Percentiles rank a stretch among this genome's conserved stretches.
Evolutionary conservation across 2,797 vertebrate genomes (phyloP).

Genomic region (Podarcis lilfordi): DNA sequence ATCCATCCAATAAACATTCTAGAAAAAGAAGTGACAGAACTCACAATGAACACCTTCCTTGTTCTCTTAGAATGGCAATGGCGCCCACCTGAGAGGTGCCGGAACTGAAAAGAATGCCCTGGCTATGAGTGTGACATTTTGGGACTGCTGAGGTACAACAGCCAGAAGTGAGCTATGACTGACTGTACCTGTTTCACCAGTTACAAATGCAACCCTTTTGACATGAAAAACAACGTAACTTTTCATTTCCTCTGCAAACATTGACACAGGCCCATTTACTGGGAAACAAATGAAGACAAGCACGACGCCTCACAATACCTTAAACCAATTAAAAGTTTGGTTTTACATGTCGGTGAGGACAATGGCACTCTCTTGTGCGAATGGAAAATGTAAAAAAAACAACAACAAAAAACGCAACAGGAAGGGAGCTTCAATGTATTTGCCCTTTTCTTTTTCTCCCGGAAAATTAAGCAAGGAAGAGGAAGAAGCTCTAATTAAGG

Average conservation of each 20-base stretch:
- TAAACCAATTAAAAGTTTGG: neutral
- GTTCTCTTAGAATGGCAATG: no score
- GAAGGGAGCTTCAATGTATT: slow-evolving; percentile 7
- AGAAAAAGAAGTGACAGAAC: no score
- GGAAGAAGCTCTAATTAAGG: slow-evolving; percentile 23
- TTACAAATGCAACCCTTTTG: slow-evolving; percentile 6
- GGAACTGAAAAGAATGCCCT: neutral
- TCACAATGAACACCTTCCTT: no score
- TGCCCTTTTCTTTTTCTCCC: slow-evolving; percentile 8
- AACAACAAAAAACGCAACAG: neutral
- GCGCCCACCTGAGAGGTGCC: no score
- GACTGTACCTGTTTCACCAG: neutral
- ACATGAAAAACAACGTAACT: neutral
- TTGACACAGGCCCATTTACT: neutral
- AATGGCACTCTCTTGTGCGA: slow-evolving; percentile 4
- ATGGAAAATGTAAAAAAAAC: neutral
- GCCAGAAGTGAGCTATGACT: neutral
- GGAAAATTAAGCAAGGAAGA: slow-evolving; percentile 30
- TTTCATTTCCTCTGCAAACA: slow-evolving; percentile 13
- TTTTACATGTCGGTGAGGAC: neutral
- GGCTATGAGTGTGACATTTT: neutral
- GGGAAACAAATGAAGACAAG: slow-evolving; percentile 5
- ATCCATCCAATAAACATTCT: no score
- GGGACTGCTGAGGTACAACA: neutral
- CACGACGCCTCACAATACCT: neutral